Percentiles rank a stretch among this genome's conserved stretches.
These are phyloP conservation scores for Dendrolimus kikuchii DNA, from an alignment of 1,140 invertebrate genomes.

Conservation along the genomic window DNA sequence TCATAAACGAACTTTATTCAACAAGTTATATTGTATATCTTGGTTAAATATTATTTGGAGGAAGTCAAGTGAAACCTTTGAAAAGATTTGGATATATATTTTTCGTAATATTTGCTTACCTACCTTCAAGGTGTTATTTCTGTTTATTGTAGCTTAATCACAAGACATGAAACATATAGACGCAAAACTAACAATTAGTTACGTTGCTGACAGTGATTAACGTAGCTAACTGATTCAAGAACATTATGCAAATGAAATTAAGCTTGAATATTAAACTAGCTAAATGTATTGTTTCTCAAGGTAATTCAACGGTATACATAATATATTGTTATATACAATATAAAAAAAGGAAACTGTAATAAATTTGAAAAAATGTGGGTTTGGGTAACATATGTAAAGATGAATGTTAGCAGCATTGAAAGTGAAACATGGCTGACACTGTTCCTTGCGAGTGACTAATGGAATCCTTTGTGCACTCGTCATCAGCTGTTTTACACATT, in stretches of 20 bases:
- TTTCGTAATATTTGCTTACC: no score
- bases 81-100: no score
- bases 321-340: conserved; percentile 7
- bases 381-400: background rate
- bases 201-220: conserved; percentile 5
- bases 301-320: conserved; percentile 2
- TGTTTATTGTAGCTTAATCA: background rate
- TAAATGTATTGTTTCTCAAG: conserved; percentile 7
- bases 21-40: no score
- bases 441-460: conserved; percentile 9
- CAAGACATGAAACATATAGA: background rate
- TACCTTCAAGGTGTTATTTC: no score
- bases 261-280: conserved; percentile 4
- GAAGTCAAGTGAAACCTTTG: no score
- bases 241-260: conserved; percentile 7
- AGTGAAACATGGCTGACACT: conserved; percentile 5
- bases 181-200: background rate
- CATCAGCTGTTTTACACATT: conserved; percentile 10
- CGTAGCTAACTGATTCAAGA: conserved; percentile 11
- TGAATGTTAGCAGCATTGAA: conserved; percentile 1
- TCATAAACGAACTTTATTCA: no score
- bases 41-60: no score
- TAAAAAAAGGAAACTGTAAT: conserved; percentile 3
- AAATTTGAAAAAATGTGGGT: background rate
- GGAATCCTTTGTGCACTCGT: conserved; percentile 9